A percentile compares a stretch with the other conserved stretches of the same genome.
Evolutionary conservation across 1,140 invertebrate genomes (phyloP).

Genomic region (Anastrepha ludens): DNA sequence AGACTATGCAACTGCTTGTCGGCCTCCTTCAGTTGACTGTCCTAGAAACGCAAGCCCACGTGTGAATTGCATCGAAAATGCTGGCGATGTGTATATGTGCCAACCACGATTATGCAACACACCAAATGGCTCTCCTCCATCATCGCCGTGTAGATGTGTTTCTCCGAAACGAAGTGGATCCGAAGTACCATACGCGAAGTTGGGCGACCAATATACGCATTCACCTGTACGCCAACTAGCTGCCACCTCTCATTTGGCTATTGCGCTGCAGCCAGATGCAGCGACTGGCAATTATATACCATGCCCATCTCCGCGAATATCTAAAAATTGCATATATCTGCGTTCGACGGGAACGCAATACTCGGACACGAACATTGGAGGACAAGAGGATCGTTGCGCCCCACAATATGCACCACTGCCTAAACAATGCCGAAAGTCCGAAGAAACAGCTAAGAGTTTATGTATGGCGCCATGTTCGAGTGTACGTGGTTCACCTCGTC

Average conservation of each 20-base stretch:
- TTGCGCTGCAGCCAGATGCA: background rate
- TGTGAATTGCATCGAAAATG: background rate
- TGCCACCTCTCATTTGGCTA: constrained; percentile 12
- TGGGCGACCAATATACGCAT: constrained; percentile 33
- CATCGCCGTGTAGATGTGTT: background rate
- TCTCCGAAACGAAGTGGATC: background rate
- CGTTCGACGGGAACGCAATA: constrained; percentile 38
- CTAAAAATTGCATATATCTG: constrained; percentile 8
- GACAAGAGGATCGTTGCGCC: background rate
- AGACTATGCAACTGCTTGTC: background rate
- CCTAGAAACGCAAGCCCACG: background rate
- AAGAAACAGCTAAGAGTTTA: no score
- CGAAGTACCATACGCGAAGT: constrained; percentile 13
- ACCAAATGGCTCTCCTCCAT: background rate
- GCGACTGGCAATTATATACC: background rate
- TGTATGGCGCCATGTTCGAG: background rate
- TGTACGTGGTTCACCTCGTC: background rate
- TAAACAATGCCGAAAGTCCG: background rate
- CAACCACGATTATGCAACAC: background rate
- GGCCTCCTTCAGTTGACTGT: background rate
- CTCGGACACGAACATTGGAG: background rate
- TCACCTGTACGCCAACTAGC: constrained; percentile 25
- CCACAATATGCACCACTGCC: background rate
- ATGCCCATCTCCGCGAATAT: background rate
- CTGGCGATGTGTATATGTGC: constrained; percentile 33